Percentiles rank a stretch among this genome's conserved stretches.
These are phyloP conservation scores for Scomber colias DNA, from an alignment of 2,113 vertebrate species.

Conservation along the genomic window DNA sequence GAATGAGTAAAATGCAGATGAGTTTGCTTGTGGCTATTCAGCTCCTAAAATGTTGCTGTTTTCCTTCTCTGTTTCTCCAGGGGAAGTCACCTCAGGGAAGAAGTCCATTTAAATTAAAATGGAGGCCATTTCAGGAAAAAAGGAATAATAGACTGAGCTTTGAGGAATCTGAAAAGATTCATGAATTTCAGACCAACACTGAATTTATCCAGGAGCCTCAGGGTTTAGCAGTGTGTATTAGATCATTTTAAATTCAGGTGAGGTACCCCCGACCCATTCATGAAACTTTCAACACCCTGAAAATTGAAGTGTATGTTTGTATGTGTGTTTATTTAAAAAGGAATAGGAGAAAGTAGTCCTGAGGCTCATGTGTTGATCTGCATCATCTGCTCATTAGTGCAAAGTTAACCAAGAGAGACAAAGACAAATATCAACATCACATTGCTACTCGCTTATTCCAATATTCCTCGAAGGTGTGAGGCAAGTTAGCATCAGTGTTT, in stretches of 20 bases:
- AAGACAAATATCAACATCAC: no score
- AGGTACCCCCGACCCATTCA: constrained; percentile 11
- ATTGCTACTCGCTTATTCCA: background rate
- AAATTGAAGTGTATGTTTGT: background rate
- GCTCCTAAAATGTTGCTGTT: background rate
- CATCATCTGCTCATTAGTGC: constrained; percentile 45
- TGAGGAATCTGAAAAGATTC: constrained; percentile 30
- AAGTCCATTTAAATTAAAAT: constrained; percentile 46
- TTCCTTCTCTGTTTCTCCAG: background rate
- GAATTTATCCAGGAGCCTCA: constrained; percentile 2
- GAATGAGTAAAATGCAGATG: background rate
- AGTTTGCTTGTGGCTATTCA: constrained; percentile 6
- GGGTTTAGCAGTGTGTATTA: constrained; percentile 36
- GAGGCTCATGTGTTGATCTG: constrained; percentile 14
- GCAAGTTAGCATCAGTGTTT: background rate
- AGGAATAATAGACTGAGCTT: constrained; percentile 25
- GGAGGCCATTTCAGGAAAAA: constrained; percentile 23
- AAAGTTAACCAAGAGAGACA: background rate
- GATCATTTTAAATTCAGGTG: constrained; percentile 59
- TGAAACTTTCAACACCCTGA: constrained; percentile 12
- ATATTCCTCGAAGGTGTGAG: background rate
- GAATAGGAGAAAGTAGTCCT: constrained; percentile 18
- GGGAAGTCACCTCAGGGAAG: constrained; percentile 17
- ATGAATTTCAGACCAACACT: constrained; percentile 11
- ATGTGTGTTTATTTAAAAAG: constrained; percentile 17